A percentile compares a stretch with the other conserved stretches of the same genome.
Conservation (phyloP, 2,113 vertebrate species). For the Noturus placidus region DNA sequence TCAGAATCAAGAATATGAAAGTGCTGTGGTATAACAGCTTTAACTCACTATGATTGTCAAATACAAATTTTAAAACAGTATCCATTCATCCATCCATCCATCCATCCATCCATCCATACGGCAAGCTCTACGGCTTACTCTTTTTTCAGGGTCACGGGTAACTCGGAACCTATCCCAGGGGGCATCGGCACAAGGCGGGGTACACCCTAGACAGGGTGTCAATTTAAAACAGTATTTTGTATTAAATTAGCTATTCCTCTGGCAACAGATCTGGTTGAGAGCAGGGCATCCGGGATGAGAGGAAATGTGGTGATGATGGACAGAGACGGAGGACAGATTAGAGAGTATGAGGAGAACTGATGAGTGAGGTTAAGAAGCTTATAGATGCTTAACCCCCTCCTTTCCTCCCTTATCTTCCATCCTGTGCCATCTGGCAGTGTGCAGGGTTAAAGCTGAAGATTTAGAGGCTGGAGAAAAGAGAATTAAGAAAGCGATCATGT, state of each 20-base stretch:
- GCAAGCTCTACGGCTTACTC: too few relatives aligned
- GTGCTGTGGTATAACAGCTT: neutral
- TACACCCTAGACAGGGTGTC: too few relatives aligned
- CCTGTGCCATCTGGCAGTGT: conserved; percentile 31
- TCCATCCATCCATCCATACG: too few relatives aligned
- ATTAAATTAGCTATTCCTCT: neutral
- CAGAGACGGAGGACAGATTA: neutral
- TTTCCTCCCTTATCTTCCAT: neutral
- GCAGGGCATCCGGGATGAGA: neutral
- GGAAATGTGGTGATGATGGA: neutral
- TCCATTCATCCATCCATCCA: too few relatives aligned
- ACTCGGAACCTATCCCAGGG: too few relatives aligned
- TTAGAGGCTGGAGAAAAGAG: conserved; percentile 23
- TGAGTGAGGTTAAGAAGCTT: conserved; percentile 35
- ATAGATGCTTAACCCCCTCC: conserved; percentile 28
- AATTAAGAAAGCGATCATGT: conserved; percentile 15
- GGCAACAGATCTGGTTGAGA: neutral
- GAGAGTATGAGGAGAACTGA: conserved; percentile 15
- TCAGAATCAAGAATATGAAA: neutral
- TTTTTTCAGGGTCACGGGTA: too few relatives aligned
- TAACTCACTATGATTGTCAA: neutral
- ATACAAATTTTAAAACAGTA: neutral
- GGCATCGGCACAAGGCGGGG: too few relatives aligned
- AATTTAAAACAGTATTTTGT: neutral
- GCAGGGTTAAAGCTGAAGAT: conserved; percentile 19